Base-by-base conservation (phyloP, 2,113 vertebrate species). In the Xenus cinereus region DNA sequence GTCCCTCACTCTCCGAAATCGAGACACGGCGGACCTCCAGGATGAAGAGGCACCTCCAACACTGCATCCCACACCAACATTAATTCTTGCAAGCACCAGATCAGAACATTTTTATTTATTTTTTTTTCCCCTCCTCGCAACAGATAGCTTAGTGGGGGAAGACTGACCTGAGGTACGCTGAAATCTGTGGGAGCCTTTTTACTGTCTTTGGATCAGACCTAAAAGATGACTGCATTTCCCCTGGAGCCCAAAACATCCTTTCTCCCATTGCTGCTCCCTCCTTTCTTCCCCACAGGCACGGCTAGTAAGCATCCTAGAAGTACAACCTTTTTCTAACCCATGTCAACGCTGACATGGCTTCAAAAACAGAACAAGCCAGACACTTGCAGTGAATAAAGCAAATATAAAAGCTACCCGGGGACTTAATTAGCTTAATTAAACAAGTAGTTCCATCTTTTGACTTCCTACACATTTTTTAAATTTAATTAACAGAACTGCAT, bases 391-490 rank as follows among this genome's bases (percentile, higher is more conserved):
- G 78, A 95, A 87, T 57, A 93, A 94, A 96, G 72, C 72, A 95
- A 97, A 95, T 94, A 80, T 80, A 95, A 96, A 95, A 96, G 93
- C 93, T 67, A 96, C 95, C 93, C 50, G 80, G 93, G 89, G 94
- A 96, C 82, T 95, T 96, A 95, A 96, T 96, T 97, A 96, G 46
- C 83, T 95, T 96, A 96, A 97, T 96, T 96, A 96, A 94, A 94
- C 95, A 94, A 93, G 95, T 80, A 96, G 93, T 91, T 94, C 26
- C 91, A 93, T 46, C 93, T 96, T 96, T 85, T 90, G 22, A 95
- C 95, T 96, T 96, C 96, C 96, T 96, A 93, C 96, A 88, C 87
- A 74, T 88, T 88, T 96, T 94, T 91, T 45, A 93, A 87, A 94
- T 96, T 97, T 96, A 97, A 97, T 96, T 96, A 97, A 96, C 84